Evolutionary conservation across 2,797 vertebrate species (phyloP).

Genomic region (Phyllotis vaccarum): DNA sequence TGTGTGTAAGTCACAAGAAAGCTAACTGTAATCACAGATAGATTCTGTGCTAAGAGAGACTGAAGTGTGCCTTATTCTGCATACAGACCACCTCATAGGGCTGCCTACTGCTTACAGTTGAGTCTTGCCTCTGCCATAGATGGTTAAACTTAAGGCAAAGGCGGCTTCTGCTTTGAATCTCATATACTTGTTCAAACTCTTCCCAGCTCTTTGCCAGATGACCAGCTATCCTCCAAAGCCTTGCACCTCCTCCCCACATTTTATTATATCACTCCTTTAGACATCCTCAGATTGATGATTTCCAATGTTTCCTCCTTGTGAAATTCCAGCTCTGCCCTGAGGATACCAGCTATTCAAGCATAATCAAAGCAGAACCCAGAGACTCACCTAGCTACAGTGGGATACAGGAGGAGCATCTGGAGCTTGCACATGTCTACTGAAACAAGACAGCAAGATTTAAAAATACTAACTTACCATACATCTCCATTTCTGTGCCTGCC

Average conservation of each 20-base stretch:
- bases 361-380: not conserved
- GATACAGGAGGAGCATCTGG: not conserved
- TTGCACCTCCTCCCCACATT: accelerated
- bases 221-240: not conserved
- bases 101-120: not conserved
- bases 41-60: not conserved
- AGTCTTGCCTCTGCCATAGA: not conserved
- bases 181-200: not conserved
- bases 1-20: not conserved
- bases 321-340: not conserved
- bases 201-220: not conserved
- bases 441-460: not conserved
- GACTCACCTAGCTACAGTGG: too few relatives aligned
- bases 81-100: not conserved
- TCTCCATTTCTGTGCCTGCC: not conserved
- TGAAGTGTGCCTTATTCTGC: not conserved
- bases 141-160: not conserved
- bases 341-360: not conserved
- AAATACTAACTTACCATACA: not conserved
- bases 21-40: not conserved
- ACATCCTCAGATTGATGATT: not conserved
- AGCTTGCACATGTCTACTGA: not conserved
- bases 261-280: not conserved
- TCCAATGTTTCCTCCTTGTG: not conserved
- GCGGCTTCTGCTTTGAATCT: not conserved